Evolutionary conservation across 2,113 vertebrate genomes (phyloP).

Genomic region (Aegithalos caudatus): DNA sequence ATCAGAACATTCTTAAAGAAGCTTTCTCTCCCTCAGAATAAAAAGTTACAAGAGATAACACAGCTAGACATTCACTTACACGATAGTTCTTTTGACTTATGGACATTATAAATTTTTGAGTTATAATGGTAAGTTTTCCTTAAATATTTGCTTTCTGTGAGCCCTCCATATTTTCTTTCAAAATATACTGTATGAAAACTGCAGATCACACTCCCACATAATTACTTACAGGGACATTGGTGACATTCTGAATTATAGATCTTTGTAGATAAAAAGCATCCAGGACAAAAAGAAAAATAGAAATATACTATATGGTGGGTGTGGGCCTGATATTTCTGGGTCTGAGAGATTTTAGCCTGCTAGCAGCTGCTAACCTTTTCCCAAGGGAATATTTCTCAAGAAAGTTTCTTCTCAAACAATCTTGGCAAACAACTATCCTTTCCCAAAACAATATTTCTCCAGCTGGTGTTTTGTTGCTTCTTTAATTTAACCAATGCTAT

Average conservation of each 20-base stretch:
- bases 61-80: not conserved
- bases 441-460: too few relatives aligned
- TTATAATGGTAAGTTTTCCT: not conserved
- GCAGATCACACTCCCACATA: not conserved
- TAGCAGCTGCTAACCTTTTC: too few relatives aligned
- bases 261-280: not conserved
- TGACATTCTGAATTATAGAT: not conserved
- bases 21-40: not conserved
- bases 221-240: not conserved
- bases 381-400: too few relatives aligned
- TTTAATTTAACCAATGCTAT: too few relatives aligned
- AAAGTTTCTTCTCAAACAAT: too few relatives aligned
- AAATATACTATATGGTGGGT: not conserved
- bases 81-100: not conserved
- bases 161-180: not conserved
- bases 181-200: not conserved
- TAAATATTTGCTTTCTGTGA: not conserved
- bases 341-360: too few relatives aligned
- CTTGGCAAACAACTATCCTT: too few relatives aligned
- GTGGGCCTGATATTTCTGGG: too few relatives aligned
- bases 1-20: slow-evolving; percentile 56
- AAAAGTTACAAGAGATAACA: not conserved
- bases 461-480: too few relatives aligned
- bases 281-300: not conserved
- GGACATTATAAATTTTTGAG: not conserved